Evolutionary conservation across 2,888 invertebrate genomes (phyloP).

Genomic region (Pediacus dermestoides): DNA sequence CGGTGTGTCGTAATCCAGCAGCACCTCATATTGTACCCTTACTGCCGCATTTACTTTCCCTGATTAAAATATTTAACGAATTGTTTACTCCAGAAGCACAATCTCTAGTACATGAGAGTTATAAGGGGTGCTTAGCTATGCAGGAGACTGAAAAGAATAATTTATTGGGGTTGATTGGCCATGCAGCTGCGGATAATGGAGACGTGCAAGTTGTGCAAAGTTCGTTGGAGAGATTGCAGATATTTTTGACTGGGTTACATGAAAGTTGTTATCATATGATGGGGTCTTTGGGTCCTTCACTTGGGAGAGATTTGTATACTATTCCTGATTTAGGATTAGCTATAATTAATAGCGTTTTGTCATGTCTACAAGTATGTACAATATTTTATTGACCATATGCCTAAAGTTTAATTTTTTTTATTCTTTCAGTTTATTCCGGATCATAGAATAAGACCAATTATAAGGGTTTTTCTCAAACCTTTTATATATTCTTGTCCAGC

Average conservation of each 20-base stretch:
- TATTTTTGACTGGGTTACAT: constrained; percentile 72
- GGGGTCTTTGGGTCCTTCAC: constrained; percentile 71
- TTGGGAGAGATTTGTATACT: constrained; percentile 84
- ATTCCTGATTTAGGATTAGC: constrained; percentile 72
- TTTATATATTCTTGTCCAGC: constrained; percentile 84
- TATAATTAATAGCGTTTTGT: constrained; percentile 68
- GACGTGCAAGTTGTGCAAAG: constrained; percentile 46
- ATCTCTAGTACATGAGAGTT: constrained; percentile 61
- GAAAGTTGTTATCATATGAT: constrained; percentile 80
- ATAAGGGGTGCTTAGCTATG: constrained; percentile 67
- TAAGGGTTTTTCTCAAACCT: constrained; percentile 80
- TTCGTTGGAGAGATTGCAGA: constrained; percentile 79
- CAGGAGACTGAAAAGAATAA: constrained; percentile 74
- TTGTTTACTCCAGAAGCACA: constrained; percentile 71
- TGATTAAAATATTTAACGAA: constrained; percentile 77
- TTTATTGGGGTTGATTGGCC: constrained; percentile 63
- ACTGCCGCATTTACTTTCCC: constrained; percentile 72
- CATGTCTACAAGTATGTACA: constrained; percentile 58
- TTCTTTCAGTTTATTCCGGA: constrained; percentile 69
- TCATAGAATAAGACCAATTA: constrained; percentile 76
- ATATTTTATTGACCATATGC: constrained; percentile 5
- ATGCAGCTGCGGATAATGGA: constrained; percentile 28
- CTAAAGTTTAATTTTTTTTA: constrained; percentile 25
- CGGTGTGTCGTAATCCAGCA: constrained; percentile 83
- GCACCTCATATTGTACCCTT: constrained; percentile 77